Evolutionary conservation across 2,113 vertebrate species (phyloP).

Genomic region (Sterrhoptilus dennistouni): DNA sequence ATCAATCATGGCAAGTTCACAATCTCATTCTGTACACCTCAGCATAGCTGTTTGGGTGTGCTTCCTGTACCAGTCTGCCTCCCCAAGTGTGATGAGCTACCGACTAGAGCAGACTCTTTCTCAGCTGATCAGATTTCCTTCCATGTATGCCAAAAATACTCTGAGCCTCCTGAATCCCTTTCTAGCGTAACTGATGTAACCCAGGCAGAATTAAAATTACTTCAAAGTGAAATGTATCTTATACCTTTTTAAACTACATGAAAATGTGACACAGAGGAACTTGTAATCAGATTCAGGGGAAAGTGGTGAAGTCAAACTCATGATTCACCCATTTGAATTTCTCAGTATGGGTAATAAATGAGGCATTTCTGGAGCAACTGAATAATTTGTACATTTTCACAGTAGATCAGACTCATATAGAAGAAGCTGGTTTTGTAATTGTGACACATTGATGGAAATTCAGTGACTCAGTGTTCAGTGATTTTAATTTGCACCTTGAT

Average conservation of each 20-base stretch:
- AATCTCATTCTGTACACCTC: background rate
- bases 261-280: background rate
- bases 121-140: background rate
- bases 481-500: background rate
- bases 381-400: constrained; percentile 15
- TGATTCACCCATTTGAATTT: background rate
- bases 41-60: background rate
- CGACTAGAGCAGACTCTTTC: background rate
- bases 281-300: background rate
- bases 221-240: background rate
- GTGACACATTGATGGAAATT: background rate
- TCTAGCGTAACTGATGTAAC: background rate
- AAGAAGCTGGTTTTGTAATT: background rate
- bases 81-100: background rate
- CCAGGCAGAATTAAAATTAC: background rate
- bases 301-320: background rate
- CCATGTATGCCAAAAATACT: background rate
- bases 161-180: background rate
- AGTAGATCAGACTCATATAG: background rate
- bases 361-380: background rate
- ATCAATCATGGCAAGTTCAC: fast-evolving
- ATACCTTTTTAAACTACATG: background rate
- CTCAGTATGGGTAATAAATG: background rate
- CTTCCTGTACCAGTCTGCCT: background rate
- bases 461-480: background rate